Evolutionary conservation across 2,888 invertebrate species (phyloP).

Genomic region (Amitus sp.): DNA sequence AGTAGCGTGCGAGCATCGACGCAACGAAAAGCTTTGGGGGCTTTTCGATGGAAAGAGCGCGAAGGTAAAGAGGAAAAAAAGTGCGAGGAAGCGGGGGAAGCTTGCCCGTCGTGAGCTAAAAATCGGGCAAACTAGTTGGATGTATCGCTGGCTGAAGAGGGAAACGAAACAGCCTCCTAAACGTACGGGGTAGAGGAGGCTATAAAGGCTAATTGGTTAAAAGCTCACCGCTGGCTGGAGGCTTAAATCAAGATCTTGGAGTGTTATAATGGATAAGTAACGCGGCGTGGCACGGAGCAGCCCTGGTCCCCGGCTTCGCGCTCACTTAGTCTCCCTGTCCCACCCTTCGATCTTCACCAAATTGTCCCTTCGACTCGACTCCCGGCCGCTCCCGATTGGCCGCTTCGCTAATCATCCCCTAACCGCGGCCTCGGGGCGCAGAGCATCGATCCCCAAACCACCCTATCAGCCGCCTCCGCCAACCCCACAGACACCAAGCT

Average conservation of each 20-base stretch:
- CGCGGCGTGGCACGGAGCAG: slow-evolving; percentile 59
- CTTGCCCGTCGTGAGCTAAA: slow-evolving; percentile 43
- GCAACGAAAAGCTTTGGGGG: too few species aligned
- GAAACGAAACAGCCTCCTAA: slow-evolving; percentile 20
- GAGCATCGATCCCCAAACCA: slow-evolving; percentile 58
- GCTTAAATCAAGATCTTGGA: slow-evolving; percentile 67
- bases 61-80: slow-evolving; percentile 11
- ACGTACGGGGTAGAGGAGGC: slow-evolving; percentile 49
- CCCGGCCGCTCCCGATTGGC: slow-evolving; percentile 52
- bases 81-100: slow-evolving; percentile 27
- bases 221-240: slow-evolving; percentile 66
- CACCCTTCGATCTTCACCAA: background rate
- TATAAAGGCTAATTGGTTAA: slow-evolving; percentile 67
- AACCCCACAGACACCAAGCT: slow-evolving; percentile 42
- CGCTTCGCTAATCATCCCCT: slow-evolving; percentile 52
- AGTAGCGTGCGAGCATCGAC: too few species aligned
- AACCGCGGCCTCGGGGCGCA: slow-evolving; percentile 47
- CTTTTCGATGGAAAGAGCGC: background rate
- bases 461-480: slow-evolving; percentile 55
- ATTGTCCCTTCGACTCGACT: background rate
- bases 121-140: slow-evolving; percentile 55
- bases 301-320: slow-evolving; percentile 28
- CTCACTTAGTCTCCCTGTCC: slow-evolving; percentile 22
- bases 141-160: slow-evolving; percentile 51
- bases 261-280: slow-evolving; percentile 67